phyloP scores from a whole-genome alignment of 2,888 invertebrate species.

The Pyrrhia umbra region DNA sequence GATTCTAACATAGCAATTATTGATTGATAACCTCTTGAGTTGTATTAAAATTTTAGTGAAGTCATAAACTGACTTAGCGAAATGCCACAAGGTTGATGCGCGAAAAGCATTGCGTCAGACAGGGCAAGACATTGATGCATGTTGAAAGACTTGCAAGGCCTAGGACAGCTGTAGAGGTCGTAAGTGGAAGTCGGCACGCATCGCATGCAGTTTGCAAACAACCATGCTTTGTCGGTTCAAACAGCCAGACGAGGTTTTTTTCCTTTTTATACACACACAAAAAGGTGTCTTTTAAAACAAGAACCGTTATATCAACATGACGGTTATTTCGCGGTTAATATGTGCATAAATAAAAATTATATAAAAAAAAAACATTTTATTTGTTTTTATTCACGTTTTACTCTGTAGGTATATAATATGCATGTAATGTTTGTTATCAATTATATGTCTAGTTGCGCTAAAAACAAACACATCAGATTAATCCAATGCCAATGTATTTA shows the following conservation, averaged over 20 bases:
- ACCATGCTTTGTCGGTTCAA: neutral
- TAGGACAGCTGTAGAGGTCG: slow-evolving; percentile 14
- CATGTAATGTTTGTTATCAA: slow-evolving; percentile 4
- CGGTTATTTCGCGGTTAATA: no score
- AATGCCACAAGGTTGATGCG: neutral
- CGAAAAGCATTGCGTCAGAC: slow-evolving; percentile 7
- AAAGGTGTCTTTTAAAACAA: no score
- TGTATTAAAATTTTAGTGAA: neutral
- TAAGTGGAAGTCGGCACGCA: neutral
- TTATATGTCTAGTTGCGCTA: neutral
- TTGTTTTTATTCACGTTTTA: neutral
- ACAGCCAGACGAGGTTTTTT: neutral
- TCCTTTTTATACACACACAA: no score
- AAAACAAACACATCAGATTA: slow-evolving; percentile 33
- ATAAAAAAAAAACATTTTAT: no score
- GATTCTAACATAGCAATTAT: neutral
- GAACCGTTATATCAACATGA: no score
- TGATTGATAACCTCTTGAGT: neutral
- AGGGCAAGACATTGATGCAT: slow-evolving; percentile 23
- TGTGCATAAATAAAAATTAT: no score
- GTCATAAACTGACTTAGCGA: neutral
- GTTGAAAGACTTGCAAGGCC: slow-evolving; percentile 7
- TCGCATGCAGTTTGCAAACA: slow-evolving; percentile 11
- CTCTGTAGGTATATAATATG: slow-evolving; percentile 4
- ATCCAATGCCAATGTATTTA: slow-evolving; percentile 28